Percentiles rank a stretch among this genome's conserved stretches.
These are phyloP conservation scores for Cosmia pyralina DNA, from an alignment of 2,888 invertebrate genomes.

Conservation along the genomic window DNA sequence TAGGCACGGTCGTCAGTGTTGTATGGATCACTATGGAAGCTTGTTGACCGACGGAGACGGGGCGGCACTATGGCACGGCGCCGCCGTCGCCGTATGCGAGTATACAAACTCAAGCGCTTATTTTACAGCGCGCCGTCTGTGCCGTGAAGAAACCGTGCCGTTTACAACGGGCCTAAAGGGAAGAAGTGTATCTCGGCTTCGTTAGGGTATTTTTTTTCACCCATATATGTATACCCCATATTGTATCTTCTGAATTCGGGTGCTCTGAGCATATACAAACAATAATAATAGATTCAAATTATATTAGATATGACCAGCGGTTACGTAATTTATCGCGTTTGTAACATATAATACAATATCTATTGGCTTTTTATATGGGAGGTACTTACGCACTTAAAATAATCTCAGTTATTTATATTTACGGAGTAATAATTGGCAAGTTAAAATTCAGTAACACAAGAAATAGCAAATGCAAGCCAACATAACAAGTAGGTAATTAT, in stretches of 20 bases:
- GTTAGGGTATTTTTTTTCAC: conserved; percentile 6
- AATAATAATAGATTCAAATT: conserved; percentile 30
- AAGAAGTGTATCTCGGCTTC: not conserved
- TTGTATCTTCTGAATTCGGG: conserved; percentile 1
- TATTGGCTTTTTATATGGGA: conserved; percentile 26
- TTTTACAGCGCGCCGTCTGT: too few relatives aligned
- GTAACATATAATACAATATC: conserved; percentile 34
- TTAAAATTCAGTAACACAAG: conserved; percentile 37
- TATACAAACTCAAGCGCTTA: too few relatives aligned
- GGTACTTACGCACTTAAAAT: conserved; percentile 35
- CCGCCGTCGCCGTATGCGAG: not conserved
- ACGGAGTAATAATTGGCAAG: conserved; percentile 53
- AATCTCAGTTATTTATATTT: conserved; percentile 52
- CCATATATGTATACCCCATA: too few relatives aligned
- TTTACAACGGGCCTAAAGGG: not conserved
- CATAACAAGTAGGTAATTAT: not conserved
- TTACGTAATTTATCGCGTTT: conserved; percentile 54
- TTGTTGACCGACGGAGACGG: not conserved
- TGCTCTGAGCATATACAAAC: conserved; percentile 1
- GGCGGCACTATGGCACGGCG: not conserved
- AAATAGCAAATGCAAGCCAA: conserved; percentile 45
- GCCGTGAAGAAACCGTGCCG: too few relatives aligned
- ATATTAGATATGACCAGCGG: conserved; percentile 40
- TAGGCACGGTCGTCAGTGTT: not conserved
- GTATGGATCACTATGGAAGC: not conserved